phyloP scores from a whole-genome alignment of 2,888 invertebrate genomes.

The Euclidia mi region DNA sequence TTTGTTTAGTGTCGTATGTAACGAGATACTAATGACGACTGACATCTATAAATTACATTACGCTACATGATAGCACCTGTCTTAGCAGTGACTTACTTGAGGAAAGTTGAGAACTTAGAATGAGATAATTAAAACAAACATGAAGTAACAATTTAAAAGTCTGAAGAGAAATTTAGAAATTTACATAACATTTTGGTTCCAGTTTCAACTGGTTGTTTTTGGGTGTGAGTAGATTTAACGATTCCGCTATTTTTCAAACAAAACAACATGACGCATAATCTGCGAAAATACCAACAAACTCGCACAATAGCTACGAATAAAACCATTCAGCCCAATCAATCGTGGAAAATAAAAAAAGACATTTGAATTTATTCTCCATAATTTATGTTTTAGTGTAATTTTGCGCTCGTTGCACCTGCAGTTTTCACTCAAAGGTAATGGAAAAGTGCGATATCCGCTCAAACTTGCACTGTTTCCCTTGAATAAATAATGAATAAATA shows the following conservation, averaged over 20 bases:
- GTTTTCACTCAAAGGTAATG: neutral
- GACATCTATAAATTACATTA: constrained; percentile 83
- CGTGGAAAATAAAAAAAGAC: constrained; percentile 1
- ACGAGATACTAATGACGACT: constrained; percentile 86
- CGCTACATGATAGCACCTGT: constrained; percentile 54
- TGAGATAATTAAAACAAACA: constrained; percentile 12
- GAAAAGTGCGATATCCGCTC: neutral
- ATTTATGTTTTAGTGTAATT: neutral
- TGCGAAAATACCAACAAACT: neutral
- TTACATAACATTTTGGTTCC: too few relatives aligned
- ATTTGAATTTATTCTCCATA: neutral
- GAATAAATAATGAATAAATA: too few relatives aligned
- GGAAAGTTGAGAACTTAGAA: constrained; percentile 25
- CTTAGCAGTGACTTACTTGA: constrained; percentile 38
- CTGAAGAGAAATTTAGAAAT: too few relatives aligned
- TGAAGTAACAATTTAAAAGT: neutral
- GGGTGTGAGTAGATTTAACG: too few relatives aligned
- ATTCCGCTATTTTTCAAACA: too few relatives aligned
- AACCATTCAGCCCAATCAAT: neutral
- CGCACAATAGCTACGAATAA: neutral
- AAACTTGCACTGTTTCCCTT: neutral
- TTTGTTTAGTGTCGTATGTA: constrained; percentile 88
- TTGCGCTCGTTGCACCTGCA: neutral
- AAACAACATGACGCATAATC: too few relatives aligned
- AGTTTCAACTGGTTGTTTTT: too few relatives aligned